Evolutionary conservation across 2,113 vertebrate genomes (phyloP).

Genomic region (Phocoena phocoena): DNA sequence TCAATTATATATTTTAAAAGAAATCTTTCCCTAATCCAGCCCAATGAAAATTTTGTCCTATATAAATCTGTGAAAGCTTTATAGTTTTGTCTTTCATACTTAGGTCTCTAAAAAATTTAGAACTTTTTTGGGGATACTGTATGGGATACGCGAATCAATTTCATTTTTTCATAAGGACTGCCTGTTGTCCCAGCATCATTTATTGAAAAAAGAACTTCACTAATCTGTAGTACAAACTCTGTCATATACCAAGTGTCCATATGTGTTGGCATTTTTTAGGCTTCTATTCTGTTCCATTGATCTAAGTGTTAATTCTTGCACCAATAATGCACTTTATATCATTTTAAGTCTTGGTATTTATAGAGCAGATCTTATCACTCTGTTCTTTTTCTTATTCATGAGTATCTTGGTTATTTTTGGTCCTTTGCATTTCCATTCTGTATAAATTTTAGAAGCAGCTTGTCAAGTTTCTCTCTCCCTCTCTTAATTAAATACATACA

Average conservation of each 20-base stretch:
- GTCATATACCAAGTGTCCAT: background rate
- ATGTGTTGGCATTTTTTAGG: background rate
- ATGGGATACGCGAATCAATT: background rate
- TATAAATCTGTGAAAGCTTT: background rate
- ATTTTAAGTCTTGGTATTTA: background rate
- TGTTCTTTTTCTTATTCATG: background rate
- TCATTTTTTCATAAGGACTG: background rate
- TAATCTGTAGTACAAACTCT: background rate
- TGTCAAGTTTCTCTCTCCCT: background rate
- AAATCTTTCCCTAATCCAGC: background rate
- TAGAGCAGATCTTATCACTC: background rate
- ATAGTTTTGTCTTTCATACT: background rate
- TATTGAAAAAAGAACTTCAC: background rate
- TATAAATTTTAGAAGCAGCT: background rate
- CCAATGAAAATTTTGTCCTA: background rate
- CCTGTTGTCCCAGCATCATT: background rate
- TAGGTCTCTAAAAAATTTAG: background rate
- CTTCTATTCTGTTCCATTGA: background rate
- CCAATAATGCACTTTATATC: background rate
- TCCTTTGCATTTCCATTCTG: background rate
- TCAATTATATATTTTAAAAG: background rate
- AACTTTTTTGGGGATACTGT: background rate
- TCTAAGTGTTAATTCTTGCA: background rate
- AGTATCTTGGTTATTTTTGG: background rate
- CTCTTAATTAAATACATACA: constrained; percentile 11